These are phyloP conservation scores for Euura lappo DNA, from an alignment of 1,140 invertebrate genomes.

Conservation along the genomic window DNA sequence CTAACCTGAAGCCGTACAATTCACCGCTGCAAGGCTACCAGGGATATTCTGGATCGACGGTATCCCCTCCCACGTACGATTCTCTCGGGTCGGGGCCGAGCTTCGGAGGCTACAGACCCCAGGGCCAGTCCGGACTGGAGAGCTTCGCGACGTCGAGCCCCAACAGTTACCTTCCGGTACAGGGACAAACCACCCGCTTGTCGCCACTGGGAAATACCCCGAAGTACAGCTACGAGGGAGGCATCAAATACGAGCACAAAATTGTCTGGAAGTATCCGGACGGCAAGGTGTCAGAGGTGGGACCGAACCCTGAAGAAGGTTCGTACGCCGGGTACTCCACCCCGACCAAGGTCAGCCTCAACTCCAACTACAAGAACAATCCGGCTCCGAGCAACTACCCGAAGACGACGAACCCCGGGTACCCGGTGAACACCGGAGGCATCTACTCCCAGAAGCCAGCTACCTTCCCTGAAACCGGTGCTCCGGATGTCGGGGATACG, in stretches of 20 bases:
- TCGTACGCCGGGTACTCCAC: slow-evolving; percentile 39
- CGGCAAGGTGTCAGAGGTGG: slow-evolving; percentile 47
- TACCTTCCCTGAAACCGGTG: slow-evolving; percentile 45
- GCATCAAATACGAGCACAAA: slow-evolving; percentile 54
- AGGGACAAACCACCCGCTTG: not conserved
- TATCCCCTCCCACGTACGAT: not conserved
- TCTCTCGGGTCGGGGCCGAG: not conserved
- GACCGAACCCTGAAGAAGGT: slow-evolving; percentile 47
- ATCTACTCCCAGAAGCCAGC: slow-evolving; percentile 50
- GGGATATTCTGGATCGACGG: not conserved
- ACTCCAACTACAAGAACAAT: not conserved
- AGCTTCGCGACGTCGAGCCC: not conserved
- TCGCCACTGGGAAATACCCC: slow-evolving; percentile 29
- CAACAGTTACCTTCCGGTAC: not conserved
- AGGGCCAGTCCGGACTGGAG: no score
- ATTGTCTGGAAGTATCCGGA: slow-evolving; percentile 59
- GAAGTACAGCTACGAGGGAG: slow-evolving; percentile 51
- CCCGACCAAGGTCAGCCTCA: slow-evolving; percentile 8
- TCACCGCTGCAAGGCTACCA: not conserved
- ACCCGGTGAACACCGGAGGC: slow-evolving; percentile 10
- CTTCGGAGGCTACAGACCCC: no score
- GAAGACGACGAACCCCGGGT: slow-evolving; percentile 4
- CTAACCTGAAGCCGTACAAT: not conserved
- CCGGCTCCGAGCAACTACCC: slow-evolving; percentile 13
- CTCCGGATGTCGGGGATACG: slow-evolving; percentile 17